Percentiles rank a stretch among this genome's conserved stretches.
Evolutionary conservation across 2,113 vertebrate genomes (phyloP).

Genomic region (Pachycephala philippinensis): DNA sequence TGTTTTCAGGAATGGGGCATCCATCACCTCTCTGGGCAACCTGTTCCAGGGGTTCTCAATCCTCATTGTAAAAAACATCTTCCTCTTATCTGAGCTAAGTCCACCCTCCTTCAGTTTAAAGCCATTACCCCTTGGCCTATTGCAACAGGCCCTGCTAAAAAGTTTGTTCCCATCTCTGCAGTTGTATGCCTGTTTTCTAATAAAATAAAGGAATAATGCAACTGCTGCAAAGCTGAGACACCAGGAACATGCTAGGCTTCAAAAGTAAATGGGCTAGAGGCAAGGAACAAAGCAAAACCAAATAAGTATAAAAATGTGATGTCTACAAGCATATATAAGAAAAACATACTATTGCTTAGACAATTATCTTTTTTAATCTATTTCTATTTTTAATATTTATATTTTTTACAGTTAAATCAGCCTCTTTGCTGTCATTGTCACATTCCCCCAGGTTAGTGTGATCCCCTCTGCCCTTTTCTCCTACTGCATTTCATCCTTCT

Average conservation of each 20-base stretch:
- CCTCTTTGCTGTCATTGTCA: neutral
- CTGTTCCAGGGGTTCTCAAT: neutral
- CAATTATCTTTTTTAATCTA: accelerated
- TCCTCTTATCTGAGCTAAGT: neutral
- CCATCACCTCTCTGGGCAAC: neutral
- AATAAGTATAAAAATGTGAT: neutral
- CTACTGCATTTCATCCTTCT: neutral
- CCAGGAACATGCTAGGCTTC: neutral
- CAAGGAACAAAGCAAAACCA: neutral
- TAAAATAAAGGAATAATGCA: neutral
- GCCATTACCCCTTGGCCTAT: neutral
- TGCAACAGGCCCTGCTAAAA: neutral
- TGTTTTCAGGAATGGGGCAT: neutral
- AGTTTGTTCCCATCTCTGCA: neutral
- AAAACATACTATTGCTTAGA: neutral
- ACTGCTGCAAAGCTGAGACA: neutral
- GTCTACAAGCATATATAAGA: neutral
- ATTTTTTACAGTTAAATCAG: neutral
- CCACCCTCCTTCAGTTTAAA: neutral
- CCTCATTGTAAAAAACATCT: neutral
- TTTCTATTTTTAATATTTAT: neutral
- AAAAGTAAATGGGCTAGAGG: neutral
- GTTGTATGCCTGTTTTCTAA: neutral
- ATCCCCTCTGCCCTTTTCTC: neutral
- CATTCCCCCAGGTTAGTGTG: neutral